A percentile compares a stretch with the other conserved stretches of the same genome.
Conservation (phyloP, 2,888 invertebrate genomes). For the Aleiodes leptofemur region DNA sequence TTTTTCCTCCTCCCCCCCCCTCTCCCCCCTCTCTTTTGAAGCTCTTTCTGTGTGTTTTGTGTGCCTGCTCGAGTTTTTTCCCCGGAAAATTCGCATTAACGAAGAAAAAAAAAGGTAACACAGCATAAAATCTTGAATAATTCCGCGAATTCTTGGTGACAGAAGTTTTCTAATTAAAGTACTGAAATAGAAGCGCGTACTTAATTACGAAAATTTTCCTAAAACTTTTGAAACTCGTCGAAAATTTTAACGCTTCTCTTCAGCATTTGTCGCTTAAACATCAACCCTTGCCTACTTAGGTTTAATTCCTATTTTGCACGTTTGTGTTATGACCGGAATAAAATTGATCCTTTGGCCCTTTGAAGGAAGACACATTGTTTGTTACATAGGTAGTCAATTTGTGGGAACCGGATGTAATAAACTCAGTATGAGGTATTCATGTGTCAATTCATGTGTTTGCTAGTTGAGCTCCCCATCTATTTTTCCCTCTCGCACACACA, state of each 20-base stretch:
- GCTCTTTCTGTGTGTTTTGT: too few species aligned
- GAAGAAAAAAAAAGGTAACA: too few species aligned
- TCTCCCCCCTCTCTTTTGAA: not conserved
- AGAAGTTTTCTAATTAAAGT: slow-evolving; percentile 1
- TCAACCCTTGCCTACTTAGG: not conserved
- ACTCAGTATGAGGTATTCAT: slow-evolving; percentile 15
- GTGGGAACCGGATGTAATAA: slow-evolving; percentile 20
- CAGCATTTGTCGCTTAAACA: not conserved
- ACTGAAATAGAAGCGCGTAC: not conserved
- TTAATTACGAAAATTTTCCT: not conserved
- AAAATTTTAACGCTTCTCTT: not conserved
- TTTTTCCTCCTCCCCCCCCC: not conserved
- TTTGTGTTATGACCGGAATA: too few species aligned
- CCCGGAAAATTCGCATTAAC: too few species aligned
- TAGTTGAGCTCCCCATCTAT: not conserved
- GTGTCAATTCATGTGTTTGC: slow-evolving; percentile 13
- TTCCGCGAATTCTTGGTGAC: not conserved
- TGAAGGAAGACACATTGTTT: not conserved
- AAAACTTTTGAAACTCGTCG: not conserved
- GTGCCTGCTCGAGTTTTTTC: too few species aligned
- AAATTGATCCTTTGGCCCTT: not conserved
- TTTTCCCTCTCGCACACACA: not conserved
- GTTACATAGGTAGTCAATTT: slow-evolving; percentile 6
- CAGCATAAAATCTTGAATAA: too few species aligned
- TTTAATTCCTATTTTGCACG: not conserved